Evolutionary conservation across 1,140 invertebrate genomes (phyloP), one percentile per base, ranked within the genome.

Genomic region (Tetraneura akinire): DNA sequence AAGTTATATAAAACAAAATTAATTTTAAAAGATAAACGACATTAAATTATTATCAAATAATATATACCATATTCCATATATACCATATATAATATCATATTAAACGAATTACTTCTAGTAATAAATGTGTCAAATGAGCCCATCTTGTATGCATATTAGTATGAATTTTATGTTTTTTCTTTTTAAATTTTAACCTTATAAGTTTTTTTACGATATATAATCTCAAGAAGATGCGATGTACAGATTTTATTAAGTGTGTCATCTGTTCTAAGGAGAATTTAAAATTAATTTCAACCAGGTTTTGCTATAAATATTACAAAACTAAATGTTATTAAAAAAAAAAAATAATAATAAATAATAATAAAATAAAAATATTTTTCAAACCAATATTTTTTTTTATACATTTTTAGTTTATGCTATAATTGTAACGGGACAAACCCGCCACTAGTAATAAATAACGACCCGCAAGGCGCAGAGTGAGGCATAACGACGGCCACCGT

Each of bases 231-330:
- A 51, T 29, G 21, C 14, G 47, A 14, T n/a, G 26, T 51, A 51
- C 21, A 49, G 47, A 51, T 71, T 71, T 71, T 71, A 71, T 71
- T 51, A 71, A 51, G 45, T 71, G 68, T 71, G 68, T 71, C 68
- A 71, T 71, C 68, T 71, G 68, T 51, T 71, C 21, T 71, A 51
- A 51, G 42, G 42, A 14, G 14, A 51, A 71, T 51, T 71, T 71
- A 49, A 49, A 49, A 71, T 71, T 71, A 71, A 71, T 71, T 29
- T 51, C 13, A 1, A 71, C 45, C 68, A 37, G 8, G 6, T 49
- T n/a, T 29, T 60, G 29, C 26, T 62, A 32, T 62, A 32, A 62
- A 62, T 32, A 32, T 29, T 51, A 18, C 26, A 10, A 29, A 71
- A 47, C 21, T 51, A 29, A 37, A 71, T 71, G 45, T 71, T 49